A percentile compares a stretch with the other conserved stretches of the same genome.
phyloP scores from a whole-genome alignment of 1,140 invertebrate species.

The Diachasma alloeum region DNA sequence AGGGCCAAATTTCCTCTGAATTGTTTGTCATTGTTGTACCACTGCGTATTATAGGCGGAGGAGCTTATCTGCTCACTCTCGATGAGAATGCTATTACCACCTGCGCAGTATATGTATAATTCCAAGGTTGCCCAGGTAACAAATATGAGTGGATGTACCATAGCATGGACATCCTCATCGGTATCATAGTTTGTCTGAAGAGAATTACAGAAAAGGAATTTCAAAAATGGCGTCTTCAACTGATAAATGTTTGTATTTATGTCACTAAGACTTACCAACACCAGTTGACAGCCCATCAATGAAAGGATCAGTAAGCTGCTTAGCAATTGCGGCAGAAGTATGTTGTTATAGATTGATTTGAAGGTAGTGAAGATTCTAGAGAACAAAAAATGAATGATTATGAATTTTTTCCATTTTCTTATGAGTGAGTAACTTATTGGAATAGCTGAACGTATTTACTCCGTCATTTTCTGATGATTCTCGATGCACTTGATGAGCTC shows the following conservation, averaged over 20 bases:
- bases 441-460: neutral
- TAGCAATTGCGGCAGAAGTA: neutral
- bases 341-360: neutral
- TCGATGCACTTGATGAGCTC: neutral
- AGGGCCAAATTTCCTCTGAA: neutral
- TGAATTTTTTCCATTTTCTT: no score
- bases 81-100: neutral
- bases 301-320: neutral
- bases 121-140: neutral
- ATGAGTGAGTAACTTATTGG: no score
- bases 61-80: neutral
- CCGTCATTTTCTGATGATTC: neutral
- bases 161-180: neutral
- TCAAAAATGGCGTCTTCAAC: neutral
- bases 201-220: neutral
- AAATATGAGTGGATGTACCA: neutral
- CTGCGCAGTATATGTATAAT: neutral
- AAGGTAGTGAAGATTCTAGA: neutral
- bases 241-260: no score
- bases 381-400: no score
- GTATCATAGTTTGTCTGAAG: neutral
- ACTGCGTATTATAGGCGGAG: neutral
- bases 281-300: neutral
- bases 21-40: neutral
- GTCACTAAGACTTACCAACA: neutral